Conservation (phyloP, 2,888 invertebrate species). For the Dolichopus griseipennis region DNA sequence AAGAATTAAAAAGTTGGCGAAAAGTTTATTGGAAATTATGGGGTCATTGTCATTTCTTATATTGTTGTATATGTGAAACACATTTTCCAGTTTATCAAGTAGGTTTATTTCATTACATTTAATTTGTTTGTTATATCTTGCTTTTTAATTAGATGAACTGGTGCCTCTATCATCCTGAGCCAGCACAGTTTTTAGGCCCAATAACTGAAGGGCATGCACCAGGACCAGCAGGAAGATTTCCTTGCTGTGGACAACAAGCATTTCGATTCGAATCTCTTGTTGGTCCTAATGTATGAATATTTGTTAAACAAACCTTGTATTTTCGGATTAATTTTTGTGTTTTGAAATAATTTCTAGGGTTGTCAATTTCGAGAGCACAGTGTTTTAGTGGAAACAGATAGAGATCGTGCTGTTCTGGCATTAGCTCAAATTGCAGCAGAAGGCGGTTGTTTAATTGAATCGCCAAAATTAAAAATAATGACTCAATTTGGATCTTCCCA, state of each 20-base stretch:
- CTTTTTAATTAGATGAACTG: constrained; percentile 53
- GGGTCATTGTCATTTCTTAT: constrained; percentile 82
- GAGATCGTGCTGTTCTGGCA: constrained; percentile 55
- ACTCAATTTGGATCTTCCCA: constrained; percentile 28
- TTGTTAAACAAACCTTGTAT: not conserved
- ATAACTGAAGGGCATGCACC: constrained; percentile 48
- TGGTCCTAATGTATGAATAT: constrained; percentile 35
- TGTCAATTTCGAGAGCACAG: constrained; percentile 67
- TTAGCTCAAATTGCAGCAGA: constrained; percentile 39
- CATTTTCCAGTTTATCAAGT: constrained; percentile 65
- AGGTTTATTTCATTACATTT: not conserved
- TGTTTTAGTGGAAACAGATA: constrained; percentile 54
- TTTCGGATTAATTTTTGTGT: not conserved
- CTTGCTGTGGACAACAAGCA: constrained; percentile 81
- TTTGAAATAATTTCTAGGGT: constrained; percentile 46
- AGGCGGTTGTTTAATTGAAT: constrained; percentile 35
- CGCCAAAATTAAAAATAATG: constrained; percentile 30
- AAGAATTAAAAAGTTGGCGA: constrained; percentile 77
- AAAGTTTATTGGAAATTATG: constrained; percentile 90
- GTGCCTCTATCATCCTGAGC: constrained; percentile 74
- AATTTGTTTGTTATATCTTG: not conserved
- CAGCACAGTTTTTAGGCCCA: constrained; percentile 65
- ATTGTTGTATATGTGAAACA: constrained; percentile 68
- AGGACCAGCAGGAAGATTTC: constrained; percentile 67
- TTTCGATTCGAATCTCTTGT: constrained; percentile 47